phyloP scores from a whole-genome alignment of 2,797 vertebrate species.

The Pachyuromys duprasi region DNA sequence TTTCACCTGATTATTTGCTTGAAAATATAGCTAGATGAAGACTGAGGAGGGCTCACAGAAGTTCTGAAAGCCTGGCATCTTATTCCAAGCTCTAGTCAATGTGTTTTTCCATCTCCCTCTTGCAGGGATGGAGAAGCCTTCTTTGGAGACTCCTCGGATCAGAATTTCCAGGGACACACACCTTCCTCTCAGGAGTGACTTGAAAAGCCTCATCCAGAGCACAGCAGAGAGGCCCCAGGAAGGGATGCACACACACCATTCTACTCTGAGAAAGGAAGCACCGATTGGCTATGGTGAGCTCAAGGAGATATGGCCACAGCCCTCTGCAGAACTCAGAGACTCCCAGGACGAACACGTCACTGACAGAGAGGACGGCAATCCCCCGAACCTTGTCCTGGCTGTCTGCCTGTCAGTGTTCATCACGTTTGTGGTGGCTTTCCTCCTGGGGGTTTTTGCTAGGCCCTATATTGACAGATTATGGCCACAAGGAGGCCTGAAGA shows the following conservation, averaged over 20 bases:
- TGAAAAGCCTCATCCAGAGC: slow-evolving; percentile 83
- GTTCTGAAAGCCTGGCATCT: not conserved
- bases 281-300: slow-evolving; percentile 85
- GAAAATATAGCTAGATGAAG: not conserved
- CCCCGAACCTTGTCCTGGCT: slow-evolving; percentile 88
- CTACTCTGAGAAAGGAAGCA: slow-evolving; percentile 78
- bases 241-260: slow-evolving; percentile 87
- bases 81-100: not conserved
- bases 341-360: slow-evolving; percentile 59
- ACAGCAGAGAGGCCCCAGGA: slow-evolving; percentile 79
- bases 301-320: slow-evolving; percentile 79
- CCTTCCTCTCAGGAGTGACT: slow-evolving; percentile 43
- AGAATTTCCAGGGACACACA: slow-evolving; percentile 76
- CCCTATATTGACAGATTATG: slow-evolving; percentile 90
- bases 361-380: not conserved
- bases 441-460: slow-evolving; percentile 91
- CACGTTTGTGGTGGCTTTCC: slow-evolving; percentile 93
- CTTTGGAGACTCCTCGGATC: slow-evolving; percentile 89
- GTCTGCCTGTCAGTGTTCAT: slow-evolving; percentile 93
- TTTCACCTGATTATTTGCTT: not conserved
- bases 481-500: slow-evolving; percentile 79
- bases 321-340: slow-evolving; percentile 75
- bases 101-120: slow-evolving; percentile 18
- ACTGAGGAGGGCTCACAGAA: not conserved
- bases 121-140: slow-evolving; percentile 70